Evolutionary conservation across 1,140 invertebrate species (phyloP).

Genomic region (Ostrea edulis): DNA sequence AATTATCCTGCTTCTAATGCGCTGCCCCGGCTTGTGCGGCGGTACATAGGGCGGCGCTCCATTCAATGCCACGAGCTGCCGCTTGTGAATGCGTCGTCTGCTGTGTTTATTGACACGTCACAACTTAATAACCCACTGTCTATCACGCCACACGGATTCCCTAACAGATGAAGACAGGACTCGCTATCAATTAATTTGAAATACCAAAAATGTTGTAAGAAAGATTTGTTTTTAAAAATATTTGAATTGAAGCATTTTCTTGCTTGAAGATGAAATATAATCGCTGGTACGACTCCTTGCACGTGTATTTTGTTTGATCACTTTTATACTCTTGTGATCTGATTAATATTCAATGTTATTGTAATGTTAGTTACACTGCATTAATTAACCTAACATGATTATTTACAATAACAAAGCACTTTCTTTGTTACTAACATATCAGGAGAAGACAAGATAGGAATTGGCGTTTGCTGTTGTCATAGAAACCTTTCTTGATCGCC

Average conservation of each 20-base stretch:
- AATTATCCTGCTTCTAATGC: slow-evolving; percentile 30
- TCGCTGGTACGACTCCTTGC: slow-evolving; percentile 31
- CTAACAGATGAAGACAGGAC: slow-evolving; percentile 33
- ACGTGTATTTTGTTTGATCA: not conserved
- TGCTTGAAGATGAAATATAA: not conserved
- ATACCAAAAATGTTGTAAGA: not conserved
- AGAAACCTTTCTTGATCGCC: not conserved
- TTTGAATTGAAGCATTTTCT: not conserved
- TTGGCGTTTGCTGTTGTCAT: not conserved
- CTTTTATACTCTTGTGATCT: not conserved
- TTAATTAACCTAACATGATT: slow-evolving; percentile 20
- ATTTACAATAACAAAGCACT: not conserved
- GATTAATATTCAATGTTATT: not conserved
- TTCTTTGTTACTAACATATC: not conserved
- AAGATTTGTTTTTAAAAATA: not conserved
- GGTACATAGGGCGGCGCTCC: slow-evolving; percentile 61
- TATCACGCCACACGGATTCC: slow-evolving; percentile 60
- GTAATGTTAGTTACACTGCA: not conserved
- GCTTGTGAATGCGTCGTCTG: slow-evolving; percentile 35
- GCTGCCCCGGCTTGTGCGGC: slow-evolving; percentile 62
- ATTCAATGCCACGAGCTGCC: slow-evolving; percentile 64
- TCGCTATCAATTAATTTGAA: not conserved
- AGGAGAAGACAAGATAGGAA: not conserved
- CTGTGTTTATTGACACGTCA: slow-evolving; percentile 64
- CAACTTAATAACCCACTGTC: slow-evolving; percentile 64